Conservation (phyloP, 2,888 invertebrate genomes). For the Margaritifera margaritifera region DNA sequence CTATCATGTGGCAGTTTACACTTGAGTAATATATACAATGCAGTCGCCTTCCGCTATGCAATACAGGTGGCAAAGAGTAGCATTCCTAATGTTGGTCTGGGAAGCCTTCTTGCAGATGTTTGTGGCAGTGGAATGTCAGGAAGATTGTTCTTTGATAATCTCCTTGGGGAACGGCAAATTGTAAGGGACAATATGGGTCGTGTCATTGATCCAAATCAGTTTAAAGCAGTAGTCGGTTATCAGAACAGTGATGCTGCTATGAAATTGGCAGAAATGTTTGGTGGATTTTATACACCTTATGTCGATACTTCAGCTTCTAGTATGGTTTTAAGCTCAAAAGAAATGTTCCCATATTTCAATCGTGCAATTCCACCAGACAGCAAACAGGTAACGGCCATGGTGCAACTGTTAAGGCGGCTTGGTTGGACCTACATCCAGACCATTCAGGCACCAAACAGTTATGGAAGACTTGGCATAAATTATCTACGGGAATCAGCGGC, state of each 20-base stretch:
- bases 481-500: constrained; percentile 32
- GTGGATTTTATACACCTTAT: constrained; percentile 76
- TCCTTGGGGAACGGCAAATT: constrained; percentile 46
- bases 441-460: constrained; percentile 55
- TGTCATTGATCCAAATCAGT: constrained; percentile 47
- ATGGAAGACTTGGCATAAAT: constrained; percentile 29
- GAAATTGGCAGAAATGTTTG: constrained; percentile 71
- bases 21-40: constrained; percentile 37
- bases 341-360: constrained; percentile 50
- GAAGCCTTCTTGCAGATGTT: constrained; percentile 55
- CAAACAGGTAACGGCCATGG: constrained; percentile 58
- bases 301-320: constrained; percentile 54
- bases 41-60: constrained; percentile 61
- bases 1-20: constrained; percentile 51
- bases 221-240: constrained; percentile 54
- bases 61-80: constrained; percentile 33
- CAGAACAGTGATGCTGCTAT: constrained; percentile 40
- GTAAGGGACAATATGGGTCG: constrained; percentile 36
- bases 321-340: constrained; percentile 25
- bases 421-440: constrained; percentile 72
- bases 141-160: constrained; percentile 48
- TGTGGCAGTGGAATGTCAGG: constrained; percentile 50
- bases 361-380: constrained; percentile 55
- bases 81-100: constrained; percentile 48
- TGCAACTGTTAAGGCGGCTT: constrained; percentile 64